Evolutionary conservation across 2,888 invertebrate genomes (phyloP).

Genomic region (Listrodromus nycthemerus): DNA sequence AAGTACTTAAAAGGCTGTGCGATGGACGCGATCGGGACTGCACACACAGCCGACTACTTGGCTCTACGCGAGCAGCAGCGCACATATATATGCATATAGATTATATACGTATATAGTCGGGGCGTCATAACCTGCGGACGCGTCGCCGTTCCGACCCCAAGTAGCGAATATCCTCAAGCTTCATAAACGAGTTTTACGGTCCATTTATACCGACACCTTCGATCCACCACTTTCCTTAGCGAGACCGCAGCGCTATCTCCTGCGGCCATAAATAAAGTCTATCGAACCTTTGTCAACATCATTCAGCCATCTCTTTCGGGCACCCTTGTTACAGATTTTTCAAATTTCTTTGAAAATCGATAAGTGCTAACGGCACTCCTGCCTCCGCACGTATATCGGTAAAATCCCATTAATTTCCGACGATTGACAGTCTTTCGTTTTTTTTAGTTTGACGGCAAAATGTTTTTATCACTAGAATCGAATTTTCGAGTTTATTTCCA

Average conservation of each 20-base stretch:
- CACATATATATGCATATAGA: neutral
- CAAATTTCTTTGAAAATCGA: no score
- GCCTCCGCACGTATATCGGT: no score
- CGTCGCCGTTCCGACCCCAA: constrained; percentile 46
- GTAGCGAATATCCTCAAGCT: constrained; percentile 70
- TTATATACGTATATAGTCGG: neutral
- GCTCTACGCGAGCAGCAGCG: neutral
- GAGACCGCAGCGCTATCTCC: constrained; percentile 3
- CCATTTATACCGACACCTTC: constrained; percentile 75
- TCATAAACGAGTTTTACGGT: constrained; percentile 78
- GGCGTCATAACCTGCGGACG: constrained; percentile 60
- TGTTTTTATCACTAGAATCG: no score
- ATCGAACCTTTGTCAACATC: neutral
- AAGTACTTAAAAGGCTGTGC: constrained; percentile 37
- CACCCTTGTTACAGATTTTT: constrained; percentile 50
- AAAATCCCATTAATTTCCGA: no score
- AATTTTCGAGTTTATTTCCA: no score
- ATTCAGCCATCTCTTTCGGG: neutral
- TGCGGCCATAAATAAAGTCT: constrained; percentile 22
- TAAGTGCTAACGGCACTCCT: no score
- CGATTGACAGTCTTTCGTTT: no score
- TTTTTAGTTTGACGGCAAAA: no score
- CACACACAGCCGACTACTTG: constrained; percentile 1
- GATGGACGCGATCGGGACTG: constrained; percentile 12
- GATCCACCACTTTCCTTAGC: constrained; percentile 73